Evolutionary conservation across 2,888 invertebrate genomes (phyloP).

Genomic region (Caenorhabditis sp.): DNA sequence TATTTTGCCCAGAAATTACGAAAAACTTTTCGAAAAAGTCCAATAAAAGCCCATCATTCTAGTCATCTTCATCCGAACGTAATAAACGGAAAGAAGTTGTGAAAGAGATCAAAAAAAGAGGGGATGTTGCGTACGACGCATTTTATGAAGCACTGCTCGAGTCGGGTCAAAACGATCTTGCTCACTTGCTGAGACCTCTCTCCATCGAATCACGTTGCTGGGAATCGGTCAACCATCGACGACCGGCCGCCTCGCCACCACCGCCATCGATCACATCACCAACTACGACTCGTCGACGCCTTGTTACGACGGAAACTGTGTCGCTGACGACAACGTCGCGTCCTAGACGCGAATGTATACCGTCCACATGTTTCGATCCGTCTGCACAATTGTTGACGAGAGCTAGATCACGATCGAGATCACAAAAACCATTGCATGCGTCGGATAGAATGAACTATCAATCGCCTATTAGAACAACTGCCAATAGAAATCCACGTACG

Average conservation of each 20-base stretch:
- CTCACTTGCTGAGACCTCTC: constrained; percentile 35
- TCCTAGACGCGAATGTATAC: not conserved
- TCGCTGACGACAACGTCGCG: not conserved
- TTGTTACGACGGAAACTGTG: not conserved
- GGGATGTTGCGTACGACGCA: constrained; percentile 46
- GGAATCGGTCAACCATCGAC: not conserved
- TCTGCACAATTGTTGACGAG: not conserved
- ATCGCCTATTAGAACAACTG: not conserved
- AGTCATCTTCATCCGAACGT: constrained; percentile 22
- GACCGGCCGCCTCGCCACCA: no score
- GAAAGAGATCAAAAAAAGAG: constrained; percentile 38
- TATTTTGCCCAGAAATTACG: no score
- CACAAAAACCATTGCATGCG: not conserved
- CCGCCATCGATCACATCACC: not conserved
- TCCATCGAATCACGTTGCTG: constrained; percentile 5
- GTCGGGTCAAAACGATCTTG: constrained; percentile 43
- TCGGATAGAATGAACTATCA: constrained; percentile 5
- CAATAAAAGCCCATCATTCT: no score
- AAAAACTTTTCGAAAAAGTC: no score
- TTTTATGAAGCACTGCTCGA: constrained; percentile 42
- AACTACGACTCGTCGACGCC: not conserved
- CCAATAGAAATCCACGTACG: not conserved
- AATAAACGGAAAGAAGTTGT: constrained; percentile 31
- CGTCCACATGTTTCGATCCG: not conserved
- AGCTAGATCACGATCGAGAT: constrained; percentile 1